Base-by-base conservation (phyloP, 2,888 invertebrate genomes). In the Papilio gigon region DNA sequence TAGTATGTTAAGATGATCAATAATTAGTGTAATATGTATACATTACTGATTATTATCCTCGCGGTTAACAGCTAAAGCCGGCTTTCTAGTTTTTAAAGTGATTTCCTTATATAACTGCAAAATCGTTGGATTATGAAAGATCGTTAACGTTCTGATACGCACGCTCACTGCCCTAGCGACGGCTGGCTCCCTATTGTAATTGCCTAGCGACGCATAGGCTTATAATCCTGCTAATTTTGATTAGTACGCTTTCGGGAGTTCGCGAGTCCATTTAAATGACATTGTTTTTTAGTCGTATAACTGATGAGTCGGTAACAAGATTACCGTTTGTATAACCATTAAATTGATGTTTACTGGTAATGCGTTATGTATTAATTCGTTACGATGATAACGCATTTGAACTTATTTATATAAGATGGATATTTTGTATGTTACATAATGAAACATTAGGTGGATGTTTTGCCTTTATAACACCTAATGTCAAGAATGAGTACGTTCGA, bases 101-200 rank as follows among this genome's bases (percentile, higher is more conserved):
- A 67, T 70, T 50, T 71, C 71, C 65, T 73, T 71, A 70, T 58
- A 69, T 68, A 71, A 71, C 71, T 71, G 66, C 63, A 63, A 72
- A 60, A 68, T 70, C 50, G 58, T 64, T 69, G 61, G 42, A 65
- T 62, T 63, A 65, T 53, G 9, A 27, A 42, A 44, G 65, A 42
- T 66, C 65, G 64, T 71, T 35, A 72, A 72, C 63, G 73, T 74
- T 72, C 74, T 70, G 72, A 71, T 71, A 68, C 63, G 78, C 77
- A 80, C 80, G 75, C 80, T 85, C 83, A 82, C 84, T 83, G 83
- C 81, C 82, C 78, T 72, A 71, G 76, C 72, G 71, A 77, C 71
- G 78, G 74, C 75, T 78, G 78, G 78, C 44, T 64, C 60, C 60
- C 53, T 20, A 22, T 25, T 14, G 22, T 68, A 60, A 63, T 63